Conservation (phyloP, 2,888 invertebrate genomes). For the Timandra comae region DNA sequence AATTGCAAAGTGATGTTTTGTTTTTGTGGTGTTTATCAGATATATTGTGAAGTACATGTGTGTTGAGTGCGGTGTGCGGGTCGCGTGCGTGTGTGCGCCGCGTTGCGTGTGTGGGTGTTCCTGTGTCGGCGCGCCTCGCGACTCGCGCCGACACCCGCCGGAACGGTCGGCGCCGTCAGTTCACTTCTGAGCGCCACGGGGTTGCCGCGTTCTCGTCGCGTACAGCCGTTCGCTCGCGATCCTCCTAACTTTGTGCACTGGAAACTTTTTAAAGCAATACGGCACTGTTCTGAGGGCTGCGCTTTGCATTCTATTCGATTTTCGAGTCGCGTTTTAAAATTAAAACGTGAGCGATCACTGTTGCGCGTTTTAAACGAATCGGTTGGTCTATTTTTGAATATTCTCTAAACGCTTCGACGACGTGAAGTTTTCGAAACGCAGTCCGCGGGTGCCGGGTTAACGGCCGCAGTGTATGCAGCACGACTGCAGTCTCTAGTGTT, state of each 20-base stretch:
- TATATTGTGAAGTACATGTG: conserved; percentile 36
- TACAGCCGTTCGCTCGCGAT: conserved; percentile 59
- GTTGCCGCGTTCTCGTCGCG: conserved; percentile 57
- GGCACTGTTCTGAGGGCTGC: conserved; percentile 42
- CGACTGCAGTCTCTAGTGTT: conserved; percentile 70
- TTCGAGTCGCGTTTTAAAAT: conserved; percentile 38
- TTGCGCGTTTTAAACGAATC: conserved; percentile 52
- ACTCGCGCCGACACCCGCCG: conserved; percentile 28
- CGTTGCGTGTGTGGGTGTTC: conserved; percentile 50
- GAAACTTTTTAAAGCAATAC: conserved; percentile 71
- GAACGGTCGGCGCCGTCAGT: conserved; percentile 54
- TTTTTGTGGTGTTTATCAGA: conserved; percentile 71
- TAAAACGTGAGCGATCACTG: conserved; percentile 44
- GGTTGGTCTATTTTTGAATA: conserved; percentile 74
- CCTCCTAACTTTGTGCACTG: conserved; percentile 69
- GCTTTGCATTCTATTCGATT: conserved; percentile 35
- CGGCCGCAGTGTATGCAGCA: conserved; percentile 68
- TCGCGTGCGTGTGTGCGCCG: conserved; percentile 30
- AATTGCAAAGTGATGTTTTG: conserved; percentile 60
- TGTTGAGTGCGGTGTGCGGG: conserved; percentile 28
- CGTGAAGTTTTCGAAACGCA: conserved; percentile 75
- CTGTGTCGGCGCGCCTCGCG: conserved; percentile 53
- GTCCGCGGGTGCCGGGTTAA: conserved; percentile 66
- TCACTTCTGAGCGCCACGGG: conserved; percentile 61
- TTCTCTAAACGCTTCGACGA: conserved; percentile 68